Percentiles rank a stretch among this genome's conserved stretches.
Evolutionary conservation across 2,797 vertebrate genomes (phyloP).

Genomic region (Pangasius krempfi): DNA sequence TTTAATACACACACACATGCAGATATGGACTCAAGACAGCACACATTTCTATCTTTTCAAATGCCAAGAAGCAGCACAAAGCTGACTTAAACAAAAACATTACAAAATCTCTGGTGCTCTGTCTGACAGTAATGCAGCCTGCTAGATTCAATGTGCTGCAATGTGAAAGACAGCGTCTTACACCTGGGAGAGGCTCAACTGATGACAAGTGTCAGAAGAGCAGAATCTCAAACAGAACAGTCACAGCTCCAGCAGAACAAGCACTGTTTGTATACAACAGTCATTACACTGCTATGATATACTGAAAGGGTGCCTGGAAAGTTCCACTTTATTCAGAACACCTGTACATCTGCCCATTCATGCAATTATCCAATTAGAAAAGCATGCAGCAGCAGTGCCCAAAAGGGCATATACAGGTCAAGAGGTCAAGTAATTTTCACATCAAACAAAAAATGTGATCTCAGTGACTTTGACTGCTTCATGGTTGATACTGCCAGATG

Average conservation of each 20-base stretch:
- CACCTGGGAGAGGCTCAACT: slow-evolving; percentile 68
- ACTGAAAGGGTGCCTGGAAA: neutral
- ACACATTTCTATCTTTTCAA: slow-evolving; percentile 31
- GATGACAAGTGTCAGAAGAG: slow-evolving; percentile 64
- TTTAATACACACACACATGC: neutral
- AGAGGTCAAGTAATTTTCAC: neutral
- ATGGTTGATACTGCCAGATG: neutral
- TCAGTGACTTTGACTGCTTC: neutral
- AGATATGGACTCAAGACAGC: slow-evolving; percentile 33
- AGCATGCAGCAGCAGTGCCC: neutral
- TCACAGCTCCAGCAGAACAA: neutral
- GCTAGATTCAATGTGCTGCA: slow-evolving; percentile 64
- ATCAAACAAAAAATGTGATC: neutral
- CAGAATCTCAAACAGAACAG: slow-evolving; percentile 19
- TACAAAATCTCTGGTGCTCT: slow-evolving; percentile 56
- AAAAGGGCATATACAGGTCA: neutral
- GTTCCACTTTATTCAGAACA: neutral
- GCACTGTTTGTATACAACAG: neutral
- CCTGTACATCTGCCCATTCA: neutral
- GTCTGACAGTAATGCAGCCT: slow-evolving; percentile 70
- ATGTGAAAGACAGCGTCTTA: slow-evolving; percentile 61
- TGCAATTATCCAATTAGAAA: neutral
- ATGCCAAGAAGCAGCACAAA: slow-evolving; percentile 61
- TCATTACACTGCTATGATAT: slow-evolving; percentile 8
- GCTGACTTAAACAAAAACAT: slow-evolving; percentile 60